Percentiles rank a stretch among this genome's conserved stretches.
phyloP scores from a whole-genome alignment of 53 echinoderm and acorn worm species.

The Henricia sp. region DNA sequence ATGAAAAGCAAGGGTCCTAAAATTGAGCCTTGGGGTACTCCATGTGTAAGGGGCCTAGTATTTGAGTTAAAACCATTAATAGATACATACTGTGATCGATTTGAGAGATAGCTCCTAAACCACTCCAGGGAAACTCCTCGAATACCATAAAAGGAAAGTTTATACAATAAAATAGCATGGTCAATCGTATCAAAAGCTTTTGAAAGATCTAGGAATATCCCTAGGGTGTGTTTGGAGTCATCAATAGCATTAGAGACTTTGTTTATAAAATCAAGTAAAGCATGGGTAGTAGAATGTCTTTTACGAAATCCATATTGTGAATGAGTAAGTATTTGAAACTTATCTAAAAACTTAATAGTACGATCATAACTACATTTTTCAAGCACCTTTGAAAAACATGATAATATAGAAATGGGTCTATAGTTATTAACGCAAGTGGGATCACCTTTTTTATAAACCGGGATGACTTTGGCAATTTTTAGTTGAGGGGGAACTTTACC shows the following conservation, averaged over 20 bases:
- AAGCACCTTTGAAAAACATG: too few species aligned
- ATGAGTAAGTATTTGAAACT: too few species aligned
- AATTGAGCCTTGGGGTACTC: not conserved
- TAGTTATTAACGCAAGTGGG: too few species aligned
- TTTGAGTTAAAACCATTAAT: not conserved
- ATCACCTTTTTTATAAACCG: not conserved
- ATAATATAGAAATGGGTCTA: too few species aligned
- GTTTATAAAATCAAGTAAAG: too few species aligned
- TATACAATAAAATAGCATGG: not conserved
- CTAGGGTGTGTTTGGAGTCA: too few species aligned
- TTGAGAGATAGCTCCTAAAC: not conserved
- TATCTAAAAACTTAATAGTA: too few species aligned
- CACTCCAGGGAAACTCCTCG: not conserved
- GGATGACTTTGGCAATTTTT: constrained; percentile 11
- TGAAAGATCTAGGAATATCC: too few species aligned
- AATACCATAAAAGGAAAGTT: not conserved
- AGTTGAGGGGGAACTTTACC: not conserved
- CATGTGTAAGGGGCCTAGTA: not conserved
- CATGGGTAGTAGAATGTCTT: too few species aligned
- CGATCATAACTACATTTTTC: too few species aligned
- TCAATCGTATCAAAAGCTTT: constrained; percentile 5
- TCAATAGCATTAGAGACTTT: too few species aligned
- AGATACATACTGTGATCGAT: not conserved
- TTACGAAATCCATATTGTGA: too few species aligned
- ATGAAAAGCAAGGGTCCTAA: not conserved